Evolutionary conservation across 2,888 invertebrate species (phyloP).

Genomic region (Amphipoea oculea): DNA sequence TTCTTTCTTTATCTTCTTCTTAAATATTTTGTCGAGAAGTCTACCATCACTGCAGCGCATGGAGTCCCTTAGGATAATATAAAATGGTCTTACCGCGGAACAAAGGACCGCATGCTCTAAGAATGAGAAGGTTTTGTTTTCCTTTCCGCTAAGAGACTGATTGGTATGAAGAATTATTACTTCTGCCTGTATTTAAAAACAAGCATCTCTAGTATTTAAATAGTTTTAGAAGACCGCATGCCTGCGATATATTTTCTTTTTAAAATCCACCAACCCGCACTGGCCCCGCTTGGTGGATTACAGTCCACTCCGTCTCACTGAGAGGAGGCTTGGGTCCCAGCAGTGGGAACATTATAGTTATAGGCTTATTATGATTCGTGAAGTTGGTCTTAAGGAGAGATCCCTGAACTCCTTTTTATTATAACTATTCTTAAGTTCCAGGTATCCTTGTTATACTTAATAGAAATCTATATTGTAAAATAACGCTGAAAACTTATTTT

Average conservation of each 20-base stretch:
- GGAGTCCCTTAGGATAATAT: background rate
- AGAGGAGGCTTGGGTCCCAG: no score
- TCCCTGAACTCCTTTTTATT: no score
- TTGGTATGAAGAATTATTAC: background rate
- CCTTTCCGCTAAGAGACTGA: background rate
- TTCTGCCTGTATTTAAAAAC: background rate
- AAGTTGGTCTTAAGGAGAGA: no score
- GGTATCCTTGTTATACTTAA: no score
- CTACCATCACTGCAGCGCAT: background rate
- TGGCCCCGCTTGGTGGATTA: no score
- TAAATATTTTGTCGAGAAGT: background rate
- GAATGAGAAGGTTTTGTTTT: background rate
- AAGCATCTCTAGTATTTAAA: background rate
- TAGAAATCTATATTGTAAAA: no score
- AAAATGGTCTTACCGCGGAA: background rate
- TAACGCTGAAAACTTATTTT: no score
- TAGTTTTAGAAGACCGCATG: background rate
- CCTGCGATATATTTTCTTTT: background rate
- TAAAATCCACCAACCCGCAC: no score
- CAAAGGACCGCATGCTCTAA: slow-evolving; percentile 33
- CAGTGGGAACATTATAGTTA: no score
- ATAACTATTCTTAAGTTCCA: no score
- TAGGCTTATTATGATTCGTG: no score
- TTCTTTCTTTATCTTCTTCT: background rate
- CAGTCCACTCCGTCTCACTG: no score